Conservation (phyloP, 2,797 vertebrate genomes). For the Dicrostonyx torquatus region DNA sequence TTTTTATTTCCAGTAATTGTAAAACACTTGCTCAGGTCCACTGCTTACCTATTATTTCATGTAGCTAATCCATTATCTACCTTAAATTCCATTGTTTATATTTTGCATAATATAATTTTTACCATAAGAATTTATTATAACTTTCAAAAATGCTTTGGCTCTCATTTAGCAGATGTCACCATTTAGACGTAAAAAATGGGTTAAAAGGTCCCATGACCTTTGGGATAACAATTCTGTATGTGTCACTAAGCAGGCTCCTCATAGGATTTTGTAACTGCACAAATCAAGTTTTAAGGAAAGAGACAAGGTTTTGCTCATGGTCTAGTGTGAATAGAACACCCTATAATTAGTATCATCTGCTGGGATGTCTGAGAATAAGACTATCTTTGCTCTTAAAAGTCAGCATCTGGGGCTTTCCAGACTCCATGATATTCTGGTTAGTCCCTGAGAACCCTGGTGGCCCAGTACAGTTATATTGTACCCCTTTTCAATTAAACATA, state of each 20-base stretch:
- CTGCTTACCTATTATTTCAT: constrained; percentile 86
- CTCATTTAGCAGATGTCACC: constrained; percentile 70
- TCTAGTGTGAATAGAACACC: constrained; percentile 11
- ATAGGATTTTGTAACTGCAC: constrained; percentile 27
- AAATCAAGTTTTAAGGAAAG: background rate
- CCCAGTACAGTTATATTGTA: background rate
- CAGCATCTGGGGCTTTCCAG: background rate
- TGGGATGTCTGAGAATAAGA: background rate
- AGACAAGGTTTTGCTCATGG: background rate
- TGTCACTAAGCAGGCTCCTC: background rate
- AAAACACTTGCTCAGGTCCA: constrained; percentile 77
- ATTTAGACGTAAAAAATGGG: constrained; percentile 63
- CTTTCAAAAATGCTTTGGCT: constrained; percentile 77
- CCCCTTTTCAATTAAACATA: constrained; percentile 32
- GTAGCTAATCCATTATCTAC: constrained; percentile 83
- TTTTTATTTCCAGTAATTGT: constrained; percentile 87
- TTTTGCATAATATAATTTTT: constrained; percentile 82
- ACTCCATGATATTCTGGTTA: background rate
- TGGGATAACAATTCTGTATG: background rate
- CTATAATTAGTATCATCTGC: background rate
- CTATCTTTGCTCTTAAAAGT: background rate
- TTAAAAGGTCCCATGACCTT: constrained; percentile 4
- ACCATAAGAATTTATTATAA: constrained; percentile 77
- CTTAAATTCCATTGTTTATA: constrained; percentile 85
- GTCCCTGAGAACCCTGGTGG: background rate